Base-by-base conservation (phyloP, 2,797 vertebrate species). In the Clarias pachynema region DNA sequence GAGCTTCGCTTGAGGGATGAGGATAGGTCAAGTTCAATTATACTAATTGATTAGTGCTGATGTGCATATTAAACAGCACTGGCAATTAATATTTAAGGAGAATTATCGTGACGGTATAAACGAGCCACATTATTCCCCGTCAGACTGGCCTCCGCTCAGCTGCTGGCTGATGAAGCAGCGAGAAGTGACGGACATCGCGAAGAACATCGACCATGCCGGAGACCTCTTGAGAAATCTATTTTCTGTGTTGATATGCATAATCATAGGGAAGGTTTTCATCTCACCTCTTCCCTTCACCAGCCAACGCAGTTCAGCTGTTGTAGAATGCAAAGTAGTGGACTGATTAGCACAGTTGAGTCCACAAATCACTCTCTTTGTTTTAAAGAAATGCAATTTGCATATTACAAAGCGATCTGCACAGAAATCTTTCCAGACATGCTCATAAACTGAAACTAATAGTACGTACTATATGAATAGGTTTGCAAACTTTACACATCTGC, bases 231-330 rank as follows among this genome's bases (percentile, higher is more conserved):
- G 80, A 85, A 75, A 83, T 78, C 68, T 65, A 89, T 91, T 93
- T 93, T 90, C 89, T 89, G 90, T 91, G 90, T 90, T 78, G 86
- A 82, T 84, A 85, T 57, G 65, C 89, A 83, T 92, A 84, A 90
- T 91, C 89, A 90, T 80, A 72, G 82, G 80, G 88, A 81, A 6
- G 79, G 60, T 22, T 86, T 81, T 82, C 70, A 7, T 69, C 84
- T 65, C 44, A 53, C 62, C 77, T 88, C 5, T 62, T 75, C 89
- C 88, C 90, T 73, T 86, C 79, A 86, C 91, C 89, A 1, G 37
- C 7, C 34, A 74, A 79, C 65, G 66, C 84, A 69, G 86, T 69
- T 74, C 85, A 70, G 57, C 75, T 82, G 62, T 78, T 75, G 56
- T 80, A 26, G 65, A 86, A 85, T 84, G 60, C 73, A 81, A 87